Conservation (phyloP, 2,113 vertebrate genomes). For the Tachysurus fulvidraco region DNA sequence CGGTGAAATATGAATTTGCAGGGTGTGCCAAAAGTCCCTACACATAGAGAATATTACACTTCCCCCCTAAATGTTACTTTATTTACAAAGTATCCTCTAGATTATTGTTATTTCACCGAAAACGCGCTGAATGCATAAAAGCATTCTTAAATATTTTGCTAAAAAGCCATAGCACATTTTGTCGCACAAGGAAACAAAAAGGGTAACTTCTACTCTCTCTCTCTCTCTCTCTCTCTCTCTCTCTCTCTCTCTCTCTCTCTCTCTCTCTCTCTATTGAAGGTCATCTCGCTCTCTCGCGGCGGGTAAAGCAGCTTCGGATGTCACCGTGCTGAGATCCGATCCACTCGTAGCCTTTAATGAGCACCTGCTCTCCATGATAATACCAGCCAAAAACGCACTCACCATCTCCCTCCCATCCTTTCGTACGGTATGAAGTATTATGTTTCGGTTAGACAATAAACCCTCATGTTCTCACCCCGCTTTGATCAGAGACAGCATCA, state of each 20-base stretch:
- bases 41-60: too few relatives aligned
- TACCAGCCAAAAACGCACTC: constrained; percentile 55
- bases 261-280: constrained; percentile 55
- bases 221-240: constrained; percentile 60
- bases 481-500: constrained; percentile 67
- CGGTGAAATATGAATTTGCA: neutral
- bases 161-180: neutral
- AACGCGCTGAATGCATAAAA: too few relatives aligned
- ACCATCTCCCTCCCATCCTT: constrained; percentile 55
- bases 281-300: constrained; percentile 73
- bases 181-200: neutral
- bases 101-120: too few relatives aligned
- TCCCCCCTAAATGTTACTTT: too few relatives aligned
- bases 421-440: constrained; percentile 58
- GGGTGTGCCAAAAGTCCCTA: too few relatives aligned
- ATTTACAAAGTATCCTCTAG: too few relatives aligned
- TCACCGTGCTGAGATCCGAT: constrained; percentile 70
- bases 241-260: constrained; percentile 46
- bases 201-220: constrained; percentile 10
- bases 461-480: constrained; percentile 57
- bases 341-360: constrained; percentile 64
- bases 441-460: constrained; percentile 62
- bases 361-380: constrained; percentile 64
- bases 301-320: constrained; percentile 63
- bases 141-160: too few relatives aligned